A percentile compares a stretch with the other conserved stretches of the same genome.
phyloP scores from a whole-genome alignment of 2,888 invertebrate species.

The Autographa gamma region DNA sequence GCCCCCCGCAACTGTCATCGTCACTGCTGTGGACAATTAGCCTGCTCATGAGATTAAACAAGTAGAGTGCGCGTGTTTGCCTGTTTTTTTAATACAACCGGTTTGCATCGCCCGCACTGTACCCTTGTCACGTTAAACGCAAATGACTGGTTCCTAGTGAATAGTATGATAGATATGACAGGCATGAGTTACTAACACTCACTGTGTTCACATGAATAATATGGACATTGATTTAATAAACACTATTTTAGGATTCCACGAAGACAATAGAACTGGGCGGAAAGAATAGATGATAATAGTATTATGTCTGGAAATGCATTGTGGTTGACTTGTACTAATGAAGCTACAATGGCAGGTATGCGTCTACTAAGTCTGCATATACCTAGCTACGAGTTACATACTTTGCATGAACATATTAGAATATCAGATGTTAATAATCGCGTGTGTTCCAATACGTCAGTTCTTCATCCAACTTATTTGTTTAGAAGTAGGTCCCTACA shows the following conservation, averaged over 20 bases:
- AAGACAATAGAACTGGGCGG: conserved; percentile 27
- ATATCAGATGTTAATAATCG: conserved; percentile 29
- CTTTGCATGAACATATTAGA: not conserved
- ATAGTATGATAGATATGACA: conserved; percentile 74
- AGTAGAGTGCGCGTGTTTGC: conserved; percentile 76
- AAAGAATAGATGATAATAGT: conserved; percentile 15
- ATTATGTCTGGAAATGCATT: conserved; percentile 10
- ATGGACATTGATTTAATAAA: conserved; percentile 44
- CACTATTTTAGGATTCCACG: conserved; percentile 26
- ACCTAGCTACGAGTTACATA: not conserved
- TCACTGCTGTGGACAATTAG: conserved; percentile 87
- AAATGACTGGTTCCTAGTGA: conserved; percentile 64
- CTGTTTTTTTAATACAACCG: conserved; percentile 70
- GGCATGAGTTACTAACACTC: conserved; percentile 63
- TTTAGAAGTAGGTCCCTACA: conserved; percentile 20
- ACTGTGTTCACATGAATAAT: conserved; percentile 65
- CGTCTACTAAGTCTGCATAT: not conserved
- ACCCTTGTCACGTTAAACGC: conserved; percentile 65
- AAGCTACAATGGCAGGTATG: not conserved
- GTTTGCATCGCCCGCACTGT: conserved; percentile 64
- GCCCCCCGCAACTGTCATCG: conserved; percentile 77
- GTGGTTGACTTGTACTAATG: not conserved
- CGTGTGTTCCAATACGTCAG: conserved; percentile 38
- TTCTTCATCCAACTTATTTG: conserved; percentile 39
- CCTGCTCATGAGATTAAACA: conserved; percentile 87